phyloP scores from a whole-genome alignment of 2,113 vertebrate species.

The Cricetomys ansorgei region DNA sequence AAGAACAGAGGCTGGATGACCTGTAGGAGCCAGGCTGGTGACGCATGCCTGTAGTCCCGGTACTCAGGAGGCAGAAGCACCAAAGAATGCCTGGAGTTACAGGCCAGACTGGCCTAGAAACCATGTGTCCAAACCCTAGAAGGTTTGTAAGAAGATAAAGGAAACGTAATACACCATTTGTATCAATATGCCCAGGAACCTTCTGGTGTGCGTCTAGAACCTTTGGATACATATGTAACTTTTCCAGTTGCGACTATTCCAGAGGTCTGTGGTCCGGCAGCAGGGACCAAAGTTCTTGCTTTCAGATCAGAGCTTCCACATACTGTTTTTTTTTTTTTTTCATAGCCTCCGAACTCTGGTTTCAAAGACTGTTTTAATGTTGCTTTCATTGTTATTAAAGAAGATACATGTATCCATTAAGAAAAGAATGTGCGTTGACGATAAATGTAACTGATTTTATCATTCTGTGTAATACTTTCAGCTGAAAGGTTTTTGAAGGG shows the following conservation, averaged over 20 bases:
- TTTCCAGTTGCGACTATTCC: neutral
- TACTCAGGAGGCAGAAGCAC: neutral
- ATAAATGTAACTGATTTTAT: neutral
- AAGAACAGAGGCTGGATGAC: neutral
- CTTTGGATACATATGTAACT: neutral
- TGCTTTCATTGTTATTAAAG: neutral
- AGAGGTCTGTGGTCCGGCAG: neutral
- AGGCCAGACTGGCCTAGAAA: neutral
- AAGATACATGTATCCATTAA: neutral
- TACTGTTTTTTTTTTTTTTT: neutral
- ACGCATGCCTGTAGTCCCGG: neutral
- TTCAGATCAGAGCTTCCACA: neutral
- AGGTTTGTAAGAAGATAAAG: neutral
- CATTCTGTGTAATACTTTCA: neutral
- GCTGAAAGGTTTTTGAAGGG: neutral
- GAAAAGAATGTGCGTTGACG: neutral
- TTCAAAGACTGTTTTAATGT: neutral
- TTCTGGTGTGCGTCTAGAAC: neutral
- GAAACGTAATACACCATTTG: neutral
- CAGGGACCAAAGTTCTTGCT: neutral
- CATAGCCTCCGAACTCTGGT: neutral
- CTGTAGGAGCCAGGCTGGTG: neutral
- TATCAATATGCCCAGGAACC: neutral
- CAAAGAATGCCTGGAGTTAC: neutral
- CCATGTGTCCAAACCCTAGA: neutral